Conservation (phyloP, 2,797 vertebrate genomes). For the Lates japonicus region DNA sequence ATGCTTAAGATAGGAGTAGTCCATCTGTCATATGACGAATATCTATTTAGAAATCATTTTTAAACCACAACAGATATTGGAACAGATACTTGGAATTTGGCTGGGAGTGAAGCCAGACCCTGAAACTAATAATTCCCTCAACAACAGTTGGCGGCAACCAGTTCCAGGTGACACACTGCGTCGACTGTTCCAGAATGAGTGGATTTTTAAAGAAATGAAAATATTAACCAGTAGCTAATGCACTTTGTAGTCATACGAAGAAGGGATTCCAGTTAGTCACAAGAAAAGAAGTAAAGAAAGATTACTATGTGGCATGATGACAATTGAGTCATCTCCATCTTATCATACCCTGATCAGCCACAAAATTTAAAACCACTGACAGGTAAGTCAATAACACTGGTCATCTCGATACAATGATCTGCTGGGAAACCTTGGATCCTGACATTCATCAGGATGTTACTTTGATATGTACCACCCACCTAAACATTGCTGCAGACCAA, state of each 20-base stretch:
- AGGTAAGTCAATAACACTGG: no score
- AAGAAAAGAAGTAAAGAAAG: neutral
- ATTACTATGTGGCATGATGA: neutral
- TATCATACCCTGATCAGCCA: neutral
- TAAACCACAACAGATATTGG: constrained; percentile 34
- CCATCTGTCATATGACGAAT: constrained; percentile 43
- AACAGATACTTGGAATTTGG: constrained; percentile 29
- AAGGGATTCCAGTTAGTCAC: no score
- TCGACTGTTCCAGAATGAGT: constrained; percentile 14
- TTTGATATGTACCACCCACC: no score
- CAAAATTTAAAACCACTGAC: no score
- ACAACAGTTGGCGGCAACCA: constrained; percentile 22
- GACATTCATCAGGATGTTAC: no score
- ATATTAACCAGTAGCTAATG: neutral
- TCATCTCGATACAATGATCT: no score
- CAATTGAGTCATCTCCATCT: constrained; percentile 5
- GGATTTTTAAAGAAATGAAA: neutral
- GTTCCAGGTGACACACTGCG: constrained; percentile 36
- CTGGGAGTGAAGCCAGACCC: constrained; percentile 33
- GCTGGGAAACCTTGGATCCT: no score
- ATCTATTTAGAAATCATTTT: constrained; percentile 33
- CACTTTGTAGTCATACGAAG: neutral
- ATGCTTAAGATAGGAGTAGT: constrained; percentile 12
- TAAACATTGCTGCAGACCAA: no score
- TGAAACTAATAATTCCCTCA: constrained; percentile 25